These are phyloP conservation scores for Acrocephalus arundinaceus DNA, from an alignment of 2,113 vertebrate species.

Conservation along the genomic window DNA sequence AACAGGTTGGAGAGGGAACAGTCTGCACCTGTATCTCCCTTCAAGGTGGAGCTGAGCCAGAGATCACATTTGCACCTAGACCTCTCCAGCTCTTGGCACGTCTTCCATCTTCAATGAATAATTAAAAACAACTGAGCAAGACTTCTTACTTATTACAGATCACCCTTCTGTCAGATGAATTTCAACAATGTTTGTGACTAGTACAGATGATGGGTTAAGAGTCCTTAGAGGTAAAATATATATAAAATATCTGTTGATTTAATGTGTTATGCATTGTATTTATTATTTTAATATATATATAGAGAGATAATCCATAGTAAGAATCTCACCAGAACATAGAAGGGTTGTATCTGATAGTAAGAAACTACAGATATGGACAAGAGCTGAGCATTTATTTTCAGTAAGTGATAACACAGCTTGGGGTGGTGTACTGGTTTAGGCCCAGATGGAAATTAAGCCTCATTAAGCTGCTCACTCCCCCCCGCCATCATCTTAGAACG, in stretches of 20 bases:
- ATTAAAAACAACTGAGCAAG: background rate
- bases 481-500: background rate
- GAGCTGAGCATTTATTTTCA: background rate
- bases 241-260: background rate
- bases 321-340: background rate
- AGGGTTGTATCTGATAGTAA: background rate
- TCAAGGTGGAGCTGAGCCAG: conserved; percentile 7
- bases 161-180: background rate
- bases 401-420: background rate
- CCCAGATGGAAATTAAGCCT: background rate
- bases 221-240: background rate
- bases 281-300: background rate
- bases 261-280: background rate
- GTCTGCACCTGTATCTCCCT: background rate
- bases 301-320: background rate
- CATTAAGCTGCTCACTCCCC: background rate
- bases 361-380: background rate
- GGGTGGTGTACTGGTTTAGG: background rate
- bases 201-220: background rate
- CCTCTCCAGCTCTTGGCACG: background rate
- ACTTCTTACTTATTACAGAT: background rate
- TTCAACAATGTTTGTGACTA: background rate
- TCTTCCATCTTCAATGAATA: background rate
- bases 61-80: background rate
- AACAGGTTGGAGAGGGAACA: background rate